Evolutionary conservation across 2,797 vertebrate species (phyloP).

Genomic region (Hylomyscus alleni): DNA sequence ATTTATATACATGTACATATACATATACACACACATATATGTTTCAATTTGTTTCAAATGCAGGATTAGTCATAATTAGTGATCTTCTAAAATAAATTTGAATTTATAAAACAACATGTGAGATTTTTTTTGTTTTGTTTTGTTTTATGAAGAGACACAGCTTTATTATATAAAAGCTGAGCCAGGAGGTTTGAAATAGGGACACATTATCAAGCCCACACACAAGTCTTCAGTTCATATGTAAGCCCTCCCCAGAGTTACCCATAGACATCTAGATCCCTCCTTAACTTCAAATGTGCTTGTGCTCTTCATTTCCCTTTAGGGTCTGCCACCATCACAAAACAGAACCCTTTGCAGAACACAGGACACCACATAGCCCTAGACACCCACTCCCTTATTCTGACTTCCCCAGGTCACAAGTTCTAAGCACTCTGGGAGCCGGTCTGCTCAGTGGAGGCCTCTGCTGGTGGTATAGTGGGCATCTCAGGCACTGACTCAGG

Average conservation of each 20-base stretch:
- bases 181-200: background rate
- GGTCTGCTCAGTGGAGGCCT: background rate
- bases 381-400: background rate
- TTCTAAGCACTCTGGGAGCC: slow-evolving; percentile 4
- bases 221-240: background rate
- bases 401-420: background rate
- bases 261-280: background rate
- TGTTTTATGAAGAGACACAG: background rate
- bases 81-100: background rate
- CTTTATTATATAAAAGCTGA: slow-evolving; percentile 72
- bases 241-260: background rate
- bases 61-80: background rate
- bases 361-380: background rate
- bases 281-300: background rate
- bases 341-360: background rate
- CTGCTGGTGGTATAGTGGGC: background rate
- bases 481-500: slow-evolving; percentile 42
- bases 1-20: no score
- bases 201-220: background rate
- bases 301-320: background rate
- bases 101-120: background rate
- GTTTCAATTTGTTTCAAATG: background rate
- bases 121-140: no score
- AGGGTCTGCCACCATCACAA: background rate
- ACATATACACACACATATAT: no score